Base-by-base conservation (phyloP, 2,888 invertebrate genomes). In the Anarsia innoxiella region DNA sequence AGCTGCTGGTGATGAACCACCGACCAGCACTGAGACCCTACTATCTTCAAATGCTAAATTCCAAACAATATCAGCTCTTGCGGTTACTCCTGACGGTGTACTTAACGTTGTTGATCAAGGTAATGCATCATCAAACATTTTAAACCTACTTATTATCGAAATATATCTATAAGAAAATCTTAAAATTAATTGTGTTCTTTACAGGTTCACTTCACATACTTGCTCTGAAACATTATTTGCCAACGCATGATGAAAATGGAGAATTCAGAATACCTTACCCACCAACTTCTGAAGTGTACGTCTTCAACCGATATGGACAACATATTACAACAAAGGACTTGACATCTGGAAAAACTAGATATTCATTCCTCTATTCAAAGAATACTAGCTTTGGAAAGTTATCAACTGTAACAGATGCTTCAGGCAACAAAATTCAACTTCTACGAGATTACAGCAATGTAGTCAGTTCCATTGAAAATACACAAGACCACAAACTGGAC, bases 81-180 rank as follows among this genome's bases (percentile, higher is more conserved):
- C 96, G 8, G 96, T 98, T 25, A 95, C 97, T 16, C 96, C 97
- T 23, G 96, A 97, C 68, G 97, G 97, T n/a, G 93, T 96, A 38
- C 87, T 99, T 30, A 95, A 97, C 76, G 93, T 99, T 35, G 96
- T 97, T 25, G 99, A 99, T 85, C 95, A 96, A 88, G 94, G 93
- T 82, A 71, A 19, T 5, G 3, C 4, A 8, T 19, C 19, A 5
- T 19, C 19, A 19, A 19, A 19, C 19, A 8, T 19, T 19, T 5
- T 19, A 19, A 8, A 5, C 8, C 8, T 19, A 19, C 19, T 19
- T 19, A 8, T 8, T 8, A 19, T 19, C 19, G 19, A 19, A 3
- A n/a, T n/a, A n/a, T n/a, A n/a, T 19, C 19, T 3, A 3, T 19
- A 19, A 19, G 19, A 19, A 19, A 8, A 19, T 5, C n/a, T n/a